Base-by-base conservation (phyloP, 1,140 invertebrate species). In the Tetramorium alpestre region DNA sequence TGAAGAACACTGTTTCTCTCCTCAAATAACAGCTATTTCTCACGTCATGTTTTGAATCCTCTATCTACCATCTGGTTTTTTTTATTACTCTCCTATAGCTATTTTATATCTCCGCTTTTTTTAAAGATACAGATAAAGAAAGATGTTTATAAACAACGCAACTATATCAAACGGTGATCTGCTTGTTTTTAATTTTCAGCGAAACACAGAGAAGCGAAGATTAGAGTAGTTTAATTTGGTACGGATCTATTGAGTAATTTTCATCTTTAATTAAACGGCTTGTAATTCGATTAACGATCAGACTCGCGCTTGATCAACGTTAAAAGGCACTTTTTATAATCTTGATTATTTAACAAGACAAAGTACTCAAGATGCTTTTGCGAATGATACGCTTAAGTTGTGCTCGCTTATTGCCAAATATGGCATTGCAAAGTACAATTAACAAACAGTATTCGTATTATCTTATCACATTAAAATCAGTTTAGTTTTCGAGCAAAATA, bases 161-260 rank as follows among this genome's bases (percentile, higher is more conserved):
- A 77, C 5, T 33, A 44, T 10, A 44, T 10, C 33, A 67, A 41
- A 64, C 25, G 60, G 33, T 70, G 64, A 80, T 60, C n/a, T n/a
- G 49, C 77, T 11, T 88, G 18, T 86, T 87, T 91, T 86, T 41
- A 80, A 88, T 88, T 91, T 91, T 87, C 73, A 88, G 86, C 82
- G 28, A 91, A 86, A 65, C 75, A 91, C 58, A 67, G 8, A 88
- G 72, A 87, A 87, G 10, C 60, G 81, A 89, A 82, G 80, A 78
- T 70, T 89, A 84, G 65, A n/a, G 10, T 87, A 67, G 85, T 86
- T 91, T 81, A 54, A 78, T 77, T 87, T 67, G 73, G 58, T 88
- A 88, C 56, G 72, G 54, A 60, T 73, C 28, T 41, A 25, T 80
- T 33, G 56, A 47, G 7, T 47, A 33, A 25, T 44, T 10, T 58